Evolutionary conservation across 2,888 invertebrate genomes (phyloP).

Genomic region (Pemphredon lugubris): DNA sequence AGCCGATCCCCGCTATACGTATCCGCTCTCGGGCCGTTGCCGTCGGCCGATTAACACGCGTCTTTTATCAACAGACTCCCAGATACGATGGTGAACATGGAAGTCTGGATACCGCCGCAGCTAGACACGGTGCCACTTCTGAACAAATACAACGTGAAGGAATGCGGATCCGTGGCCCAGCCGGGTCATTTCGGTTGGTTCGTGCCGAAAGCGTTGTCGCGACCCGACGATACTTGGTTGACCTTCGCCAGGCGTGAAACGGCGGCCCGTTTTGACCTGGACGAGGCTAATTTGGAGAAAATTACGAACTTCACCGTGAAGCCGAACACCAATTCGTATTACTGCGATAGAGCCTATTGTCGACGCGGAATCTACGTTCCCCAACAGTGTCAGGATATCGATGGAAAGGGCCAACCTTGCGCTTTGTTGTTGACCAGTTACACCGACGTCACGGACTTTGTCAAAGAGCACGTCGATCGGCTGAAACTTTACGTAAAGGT

Average conservation of each 20-base stretch:
- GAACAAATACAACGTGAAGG: conserved; percentile 79
- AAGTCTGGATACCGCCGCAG: conserved; percentile 87
- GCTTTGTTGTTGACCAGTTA: conserved; percentile 82
- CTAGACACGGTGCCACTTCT: conserved; percentile 82
- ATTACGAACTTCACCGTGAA: conserved; percentile 75
- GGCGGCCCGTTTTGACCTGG: conserved; percentile 82
- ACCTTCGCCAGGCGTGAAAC: conserved; percentile 81
- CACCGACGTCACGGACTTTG: conserved; percentile 82
- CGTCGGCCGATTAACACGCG: too few relatives aligned
- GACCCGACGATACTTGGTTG: conserved; percentile 83
- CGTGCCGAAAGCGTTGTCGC: conserved; percentile 81
- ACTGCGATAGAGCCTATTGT: conserved; percentile 82
- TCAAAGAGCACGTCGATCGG: conserved; percentile 84
- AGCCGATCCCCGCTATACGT: background rate
- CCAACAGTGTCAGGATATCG: conserved; percentile 80
- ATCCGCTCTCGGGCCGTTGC: too few relatives aligned
- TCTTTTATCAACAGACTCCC: conserved; percentile 77
- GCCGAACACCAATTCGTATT: conserved; percentile 73
- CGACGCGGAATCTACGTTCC: conserved; percentile 84
- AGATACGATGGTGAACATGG: conserved; percentile 85
- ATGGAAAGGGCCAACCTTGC: conserved; percentile 62
- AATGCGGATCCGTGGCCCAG: conserved; percentile 82
- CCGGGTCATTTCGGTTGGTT: conserved; percentile 87
- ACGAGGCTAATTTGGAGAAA: conserved; percentile 70
- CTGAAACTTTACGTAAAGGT: conserved; percentile 85